These are phyloP conservation scores for Lepidurus arcticus DNA, from an alignment of 1,140 invertebrate genomes.

Conservation along the genomic window DNA sequence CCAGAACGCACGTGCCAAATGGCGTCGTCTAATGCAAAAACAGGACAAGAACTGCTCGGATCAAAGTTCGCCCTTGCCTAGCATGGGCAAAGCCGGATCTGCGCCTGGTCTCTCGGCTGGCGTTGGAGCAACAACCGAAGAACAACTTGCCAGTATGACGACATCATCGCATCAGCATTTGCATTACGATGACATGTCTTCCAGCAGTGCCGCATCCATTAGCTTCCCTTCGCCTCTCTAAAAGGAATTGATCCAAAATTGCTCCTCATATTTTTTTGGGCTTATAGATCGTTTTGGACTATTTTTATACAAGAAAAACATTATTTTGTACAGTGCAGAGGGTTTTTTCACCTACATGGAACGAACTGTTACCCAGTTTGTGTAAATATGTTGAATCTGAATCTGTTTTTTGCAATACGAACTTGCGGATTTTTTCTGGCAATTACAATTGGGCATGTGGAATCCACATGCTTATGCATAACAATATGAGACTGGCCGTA, in stretches of 20 bases:
- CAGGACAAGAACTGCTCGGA: conserved; percentile 24
- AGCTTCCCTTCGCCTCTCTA: conserved; percentile 32
- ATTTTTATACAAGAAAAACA: not conserved
- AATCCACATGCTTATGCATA: conserved; percentile 2
- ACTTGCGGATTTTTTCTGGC: not conserved
- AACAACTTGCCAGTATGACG: conserved; percentile 12
- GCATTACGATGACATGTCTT: conserved; percentile 32
- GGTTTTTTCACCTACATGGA: not conserved
- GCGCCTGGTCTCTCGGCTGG: conserved; percentile 23
- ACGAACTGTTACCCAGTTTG: not conserved
- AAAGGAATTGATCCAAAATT: not conserved
- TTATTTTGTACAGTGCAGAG: not conserved
- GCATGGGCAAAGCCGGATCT: conserved; percentile 12
- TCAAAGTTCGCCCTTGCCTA: conserved; percentile 8
- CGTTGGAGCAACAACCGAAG: conserved; percentile 2
- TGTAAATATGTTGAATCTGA: not conserved
- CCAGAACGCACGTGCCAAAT: conserved; percentile 96
- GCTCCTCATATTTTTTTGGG: not conserved
- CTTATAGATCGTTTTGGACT: not conserved
- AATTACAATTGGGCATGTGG: not conserved
- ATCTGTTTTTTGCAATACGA: not conserved
- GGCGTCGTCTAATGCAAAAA: conserved; percentile 85
- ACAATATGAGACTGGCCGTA: not conserved
- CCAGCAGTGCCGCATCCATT: conserved; percentile 32
- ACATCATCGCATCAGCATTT: conserved; percentile 25